These are phyloP conservation scores for Channa maculata DNA, from an alignment of 2,113 vertebrate genomes.

Conservation along the genomic window DNA sequence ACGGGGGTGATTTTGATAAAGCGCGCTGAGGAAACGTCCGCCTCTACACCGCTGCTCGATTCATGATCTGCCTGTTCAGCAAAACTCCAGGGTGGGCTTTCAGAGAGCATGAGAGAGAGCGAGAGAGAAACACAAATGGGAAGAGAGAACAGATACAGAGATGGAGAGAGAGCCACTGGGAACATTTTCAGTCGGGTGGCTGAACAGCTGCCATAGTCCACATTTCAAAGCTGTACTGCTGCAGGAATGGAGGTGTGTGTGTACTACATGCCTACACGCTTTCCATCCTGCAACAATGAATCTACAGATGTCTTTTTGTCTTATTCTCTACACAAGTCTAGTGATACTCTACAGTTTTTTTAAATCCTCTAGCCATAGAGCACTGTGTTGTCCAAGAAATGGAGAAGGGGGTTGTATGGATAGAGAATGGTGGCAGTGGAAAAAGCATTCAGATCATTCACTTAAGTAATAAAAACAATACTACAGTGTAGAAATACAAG, in stretches of 20 bases:
- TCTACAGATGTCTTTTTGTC: background rate
- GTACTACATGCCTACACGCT: slow-evolving; percentile 2
- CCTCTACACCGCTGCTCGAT: slow-evolving; percentile 47
- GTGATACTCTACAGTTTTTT: too few relatives aligned
- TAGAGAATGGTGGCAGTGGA: too few relatives aligned
- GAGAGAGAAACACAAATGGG: background rate
- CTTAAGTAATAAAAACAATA: too few relatives aligned
- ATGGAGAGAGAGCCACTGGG: slow-evolving; percentile 3
- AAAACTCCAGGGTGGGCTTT: slow-evolving; percentile 33
- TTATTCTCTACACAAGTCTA: too few relatives aligned
- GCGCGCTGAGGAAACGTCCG: background rate
- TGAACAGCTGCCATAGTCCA: slow-evolving; percentile 17
- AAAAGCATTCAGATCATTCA: too few relatives aligned
- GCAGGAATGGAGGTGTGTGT: slow-evolving; percentile 6
- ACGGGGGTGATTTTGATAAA: slow-evolving; percentile 56
- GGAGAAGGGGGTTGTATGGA: too few relatives aligned
- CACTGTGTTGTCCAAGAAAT: too few relatives aligned
- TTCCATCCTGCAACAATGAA: background rate
- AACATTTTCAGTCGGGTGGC: background rate
- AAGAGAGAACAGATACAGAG: background rate
- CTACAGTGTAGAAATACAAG: too few relatives aligned
- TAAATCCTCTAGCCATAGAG: too few relatives aligned
- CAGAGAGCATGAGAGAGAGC: background rate
- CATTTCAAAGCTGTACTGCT: slow-evolving; percentile 10
- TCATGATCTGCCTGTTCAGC: slow-evolving; percentile 49